phyloP scores from a whole-genome alignment of 2,113 vertebrate genomes.

The Phaethon lepturus region DNA sequence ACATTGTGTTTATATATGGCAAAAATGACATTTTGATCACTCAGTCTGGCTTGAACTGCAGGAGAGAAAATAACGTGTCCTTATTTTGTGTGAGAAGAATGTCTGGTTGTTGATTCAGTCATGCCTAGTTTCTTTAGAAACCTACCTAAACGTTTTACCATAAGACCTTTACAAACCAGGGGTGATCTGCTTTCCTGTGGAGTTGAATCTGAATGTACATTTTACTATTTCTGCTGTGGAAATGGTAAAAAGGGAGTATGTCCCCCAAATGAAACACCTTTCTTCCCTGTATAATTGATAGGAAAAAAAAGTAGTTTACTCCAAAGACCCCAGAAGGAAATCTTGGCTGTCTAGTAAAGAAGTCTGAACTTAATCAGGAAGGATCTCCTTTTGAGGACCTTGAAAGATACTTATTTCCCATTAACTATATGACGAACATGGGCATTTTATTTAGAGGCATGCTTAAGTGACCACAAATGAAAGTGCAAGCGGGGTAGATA shows the following conservation, averaged over 20 bases:
- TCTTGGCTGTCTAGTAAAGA: neutral
- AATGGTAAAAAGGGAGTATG: neutral
- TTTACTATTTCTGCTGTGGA: neutral
- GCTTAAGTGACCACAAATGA: neutral
- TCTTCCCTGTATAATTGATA: neutral
- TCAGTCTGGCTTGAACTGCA: neutral
- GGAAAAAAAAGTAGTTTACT: neutral
- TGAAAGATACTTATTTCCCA: neutral
- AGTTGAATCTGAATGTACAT: neutral
- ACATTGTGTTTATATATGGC: neutral
- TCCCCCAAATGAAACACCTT: neutral
- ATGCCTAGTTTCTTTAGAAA: neutral
- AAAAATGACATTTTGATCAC: neutral
- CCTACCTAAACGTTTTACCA: neutral
- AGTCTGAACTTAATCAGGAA: neutral
- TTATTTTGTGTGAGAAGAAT: neutral
- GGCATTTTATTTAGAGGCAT: neutral
- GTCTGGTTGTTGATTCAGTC: neutral
- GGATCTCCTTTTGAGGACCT: neutral
- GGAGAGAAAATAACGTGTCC: neutral
- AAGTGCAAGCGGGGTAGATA: neutral
- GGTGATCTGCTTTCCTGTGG: neutral
- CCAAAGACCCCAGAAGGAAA: neutral
- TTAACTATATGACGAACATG: neutral
- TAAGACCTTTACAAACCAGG: neutral